Evolutionary conservation across 2,888 invertebrate genomes (phyloP).

Genomic region (Balanococcus diminutus): DNA sequence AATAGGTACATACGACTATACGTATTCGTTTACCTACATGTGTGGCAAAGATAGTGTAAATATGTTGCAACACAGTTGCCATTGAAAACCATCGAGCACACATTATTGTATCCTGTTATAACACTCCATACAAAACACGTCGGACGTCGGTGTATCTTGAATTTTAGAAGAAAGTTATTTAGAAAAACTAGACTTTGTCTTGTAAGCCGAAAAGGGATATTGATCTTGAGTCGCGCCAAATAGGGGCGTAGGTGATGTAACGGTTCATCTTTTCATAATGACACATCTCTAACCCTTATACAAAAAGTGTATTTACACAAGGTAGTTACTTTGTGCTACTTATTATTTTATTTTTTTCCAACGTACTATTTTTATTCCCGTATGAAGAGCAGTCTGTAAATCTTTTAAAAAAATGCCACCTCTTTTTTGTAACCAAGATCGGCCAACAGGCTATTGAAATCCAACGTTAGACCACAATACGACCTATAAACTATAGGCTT

Average conservation of each 20-base stretch:
- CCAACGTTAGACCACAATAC: neutral
- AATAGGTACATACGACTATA: no score
- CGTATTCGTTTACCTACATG: no score
- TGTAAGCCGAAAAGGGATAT: constrained; percentile 14
- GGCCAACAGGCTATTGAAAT: neutral
- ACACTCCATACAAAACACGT: neutral
- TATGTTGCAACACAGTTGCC: neutral
- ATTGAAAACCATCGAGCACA: neutral
- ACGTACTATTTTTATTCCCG: neutral
- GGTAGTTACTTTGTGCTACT: constrained; percentile 9
- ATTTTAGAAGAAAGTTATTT: constrained; percentile 27
- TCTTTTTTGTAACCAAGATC: neutral
- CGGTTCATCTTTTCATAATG: neutral
- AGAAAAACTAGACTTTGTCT: neutral
- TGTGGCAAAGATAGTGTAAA: neutral
- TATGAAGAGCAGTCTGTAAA: neutral
- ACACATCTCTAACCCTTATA: neutral
- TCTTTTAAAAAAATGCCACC: neutral
- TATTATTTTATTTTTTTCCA: neutral
- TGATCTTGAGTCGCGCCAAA: constrained; percentile 25
- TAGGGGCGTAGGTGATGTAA: constrained; percentile 29
- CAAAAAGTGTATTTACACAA: constrained; percentile 9
- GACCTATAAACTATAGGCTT: neutral
- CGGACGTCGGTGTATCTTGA: neutral
- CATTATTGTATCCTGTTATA: neutral